Conservation (phyloP, 2,888 invertebrate genomes). For the Synergus laeviventris region DNA sequence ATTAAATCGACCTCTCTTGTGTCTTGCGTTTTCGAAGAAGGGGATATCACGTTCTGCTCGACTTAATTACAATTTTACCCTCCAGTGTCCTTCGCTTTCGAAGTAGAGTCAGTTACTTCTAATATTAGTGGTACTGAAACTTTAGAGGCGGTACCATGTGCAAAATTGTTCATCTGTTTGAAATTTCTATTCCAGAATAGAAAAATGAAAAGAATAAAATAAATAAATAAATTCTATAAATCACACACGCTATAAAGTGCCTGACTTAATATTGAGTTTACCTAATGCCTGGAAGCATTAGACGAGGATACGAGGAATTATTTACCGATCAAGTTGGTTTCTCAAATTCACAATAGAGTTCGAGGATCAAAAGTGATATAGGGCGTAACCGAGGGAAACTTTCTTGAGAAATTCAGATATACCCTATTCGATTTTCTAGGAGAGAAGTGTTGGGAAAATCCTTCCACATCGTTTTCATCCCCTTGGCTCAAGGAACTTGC, state of each 20-base stretch:
- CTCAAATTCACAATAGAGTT: background rate
- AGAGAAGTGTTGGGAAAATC: background rate
- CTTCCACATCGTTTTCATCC: background rate
- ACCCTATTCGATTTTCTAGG: background rate
- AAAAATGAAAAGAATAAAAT: too few relatives aligned
- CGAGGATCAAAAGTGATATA: background rate
- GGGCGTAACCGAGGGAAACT: background rate
- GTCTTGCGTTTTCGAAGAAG: constrained; percentile 2
- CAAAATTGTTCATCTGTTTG: too few relatives aligned
- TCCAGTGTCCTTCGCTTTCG: background rate
- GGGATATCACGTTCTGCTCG: constrained; percentile 18
- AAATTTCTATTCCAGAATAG: too few relatives aligned
- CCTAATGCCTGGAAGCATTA: too few relatives aligned
- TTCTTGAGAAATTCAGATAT: background rate
- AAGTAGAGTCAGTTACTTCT: too few relatives aligned
- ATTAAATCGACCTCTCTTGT: constrained; percentile 7
- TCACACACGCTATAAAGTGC: too few relatives aligned
- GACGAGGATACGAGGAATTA: too few relatives aligned
- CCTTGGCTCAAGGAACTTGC: background rate
- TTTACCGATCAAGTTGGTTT: constrained; percentile 7
- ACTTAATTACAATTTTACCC: constrained; percentile 12
- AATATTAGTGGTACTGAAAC: too few relatives aligned
- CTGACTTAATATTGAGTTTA: too few relatives aligned
- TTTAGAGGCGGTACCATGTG: background rate
- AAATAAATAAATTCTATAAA: too few relatives aligned